Evolutionary conservation across 1,140 invertebrate genomes (phyloP), one percentile per base, ranked within the genome.

Genomic region (Drosophila ercepeae): DNA sequence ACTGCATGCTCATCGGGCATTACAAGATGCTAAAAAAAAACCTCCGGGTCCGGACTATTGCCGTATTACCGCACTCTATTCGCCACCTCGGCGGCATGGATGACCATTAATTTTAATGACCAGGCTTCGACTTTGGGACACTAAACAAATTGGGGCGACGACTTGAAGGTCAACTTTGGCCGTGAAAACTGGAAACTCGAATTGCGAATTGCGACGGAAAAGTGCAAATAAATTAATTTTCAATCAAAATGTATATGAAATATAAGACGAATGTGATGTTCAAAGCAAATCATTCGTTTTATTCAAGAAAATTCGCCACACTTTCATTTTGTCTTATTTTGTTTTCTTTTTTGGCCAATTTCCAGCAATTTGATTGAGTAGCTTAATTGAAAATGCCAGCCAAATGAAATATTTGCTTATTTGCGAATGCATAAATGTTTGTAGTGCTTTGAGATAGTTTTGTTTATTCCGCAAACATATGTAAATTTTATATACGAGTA

Each of bases 1-100:
- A 77, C 23, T 86, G 82, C 82, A 76, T 74, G 82, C 76, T 86
- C 81, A 86, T 86, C 67, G 60, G 60, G 53, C 52, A 55, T 29
- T 25, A 54, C 48, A 71, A 54, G 36, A 55, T 70, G 67, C 68
- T 42, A 57, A 61, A 61, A 39, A 32, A 42, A 42, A 42, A 42
- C 7, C 39, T 9, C 39, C 36, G 36, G 36, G 46, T 45, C 42
- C 25, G 48, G 21, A 14, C n/a, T 46, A 58, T 71, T 70, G 60
- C 53, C 44, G 14, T 39, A 45, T 71, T 71, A 71, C 53, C 44
- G 39, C 63, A 72, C 36, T 49, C 36, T 39, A 27, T 48, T 63
- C 29, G 19, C 42, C 41, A 11, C 19, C 13, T 42, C 14, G 18
- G 44, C 50, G 51, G 54, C 36, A 32, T 67, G 41, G 48, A 61